Evolutionary conservation across 2,113 vertebrate species (phyloP).

Genomic region (Mionectes macconnelli): DNA sequence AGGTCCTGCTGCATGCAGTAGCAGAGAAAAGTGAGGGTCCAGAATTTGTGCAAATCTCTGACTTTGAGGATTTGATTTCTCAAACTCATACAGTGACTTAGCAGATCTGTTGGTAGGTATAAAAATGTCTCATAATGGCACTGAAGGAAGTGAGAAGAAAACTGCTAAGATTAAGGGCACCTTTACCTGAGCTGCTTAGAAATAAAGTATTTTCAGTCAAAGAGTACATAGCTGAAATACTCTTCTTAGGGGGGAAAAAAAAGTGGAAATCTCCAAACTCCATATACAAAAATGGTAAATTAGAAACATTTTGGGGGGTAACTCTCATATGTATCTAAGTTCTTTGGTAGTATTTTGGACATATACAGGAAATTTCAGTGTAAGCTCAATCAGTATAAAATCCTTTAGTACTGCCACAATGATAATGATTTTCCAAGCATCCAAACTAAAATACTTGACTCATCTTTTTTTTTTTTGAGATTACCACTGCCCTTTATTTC

Average conservation of each 20-base stretch:
- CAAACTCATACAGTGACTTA: not conserved
- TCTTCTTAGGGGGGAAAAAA: accelerated
- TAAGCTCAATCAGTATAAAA: not conserved
- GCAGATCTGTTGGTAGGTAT: not conserved
- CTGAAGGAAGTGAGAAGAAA: not conserved
- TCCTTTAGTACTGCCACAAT: not conserved
- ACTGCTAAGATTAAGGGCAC: not conserved
- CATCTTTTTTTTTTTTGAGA: not conserved
- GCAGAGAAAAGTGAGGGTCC: not conserved
- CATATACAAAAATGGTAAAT: not conserved
- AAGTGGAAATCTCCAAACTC: not conserved
- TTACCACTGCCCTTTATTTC: not conserved
- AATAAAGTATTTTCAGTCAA: not conserved
- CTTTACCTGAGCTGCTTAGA: not conserved
- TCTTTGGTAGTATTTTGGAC: not conserved
- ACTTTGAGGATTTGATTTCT: not conserved
- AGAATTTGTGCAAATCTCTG: not conserved
- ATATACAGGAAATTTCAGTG: not conserved
- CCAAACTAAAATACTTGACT: not conserved
- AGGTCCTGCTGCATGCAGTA: not conserved
- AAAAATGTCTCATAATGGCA: not conserved
- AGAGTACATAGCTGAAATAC: not conserved
- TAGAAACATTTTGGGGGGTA: not conserved
- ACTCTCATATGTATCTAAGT: not conserved
- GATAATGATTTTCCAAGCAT: not conserved